These are phyloP conservation scores for Crepidodera aurea DNA, from an alignment of 2,888 invertebrate species.

Conservation along the genomic window DNA sequence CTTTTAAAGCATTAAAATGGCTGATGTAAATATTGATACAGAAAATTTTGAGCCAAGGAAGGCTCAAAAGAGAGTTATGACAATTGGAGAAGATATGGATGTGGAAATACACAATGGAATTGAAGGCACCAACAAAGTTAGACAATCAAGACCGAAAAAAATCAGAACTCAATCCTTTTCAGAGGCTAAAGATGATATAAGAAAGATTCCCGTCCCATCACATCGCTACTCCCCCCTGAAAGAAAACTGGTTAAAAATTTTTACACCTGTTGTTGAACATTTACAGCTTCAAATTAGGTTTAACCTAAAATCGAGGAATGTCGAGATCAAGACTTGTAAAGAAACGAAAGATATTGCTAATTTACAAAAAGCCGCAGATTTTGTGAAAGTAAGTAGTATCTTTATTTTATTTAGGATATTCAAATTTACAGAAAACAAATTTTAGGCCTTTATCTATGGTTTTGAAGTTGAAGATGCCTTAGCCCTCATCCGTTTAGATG, in stretches of 20 bases:
- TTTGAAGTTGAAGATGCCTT: slow-evolving; percentile 98
- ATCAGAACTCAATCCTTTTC: slow-evolving; percentile 52
- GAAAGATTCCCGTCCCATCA: slow-evolving; percentile 88
- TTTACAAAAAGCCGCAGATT: slow-evolving; percentile 97
- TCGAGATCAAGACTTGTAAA: slow-evolving; percentile 78
- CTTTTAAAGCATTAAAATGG: slow-evolving; percentile 35
- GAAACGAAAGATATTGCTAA: slow-evolving; percentile 87
- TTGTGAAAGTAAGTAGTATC: slow-evolving; percentile 72
- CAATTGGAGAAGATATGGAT: slow-evolving; percentile 69
- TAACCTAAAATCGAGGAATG: slow-evolving; percentile 89
- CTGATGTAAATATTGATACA: slow-evolving; percentile 64
- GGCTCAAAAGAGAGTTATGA: slow-evolving; percentile 64
- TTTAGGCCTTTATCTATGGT: slow-evolving; percentile 87
- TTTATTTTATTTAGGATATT: background rate
- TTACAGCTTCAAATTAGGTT: slow-evolving; percentile 92
- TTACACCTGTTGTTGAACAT: slow-evolving; percentile 95
- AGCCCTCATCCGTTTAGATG: slow-evolving; percentile 92
- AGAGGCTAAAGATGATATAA: slow-evolving; percentile 68
- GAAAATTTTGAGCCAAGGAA: slow-evolving; percentile 66
- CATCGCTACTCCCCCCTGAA: slow-evolving; percentile 95
- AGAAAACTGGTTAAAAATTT: slow-evolving; percentile 97
- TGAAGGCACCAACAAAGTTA: slow-evolving; percentile 62
- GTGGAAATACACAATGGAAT: slow-evolving; percentile 74
- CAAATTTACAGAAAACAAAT: background rate
- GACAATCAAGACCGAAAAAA: slow-evolving; percentile 48